Evolutionary conservation across 2,113 vertebrate genomes (phyloP).

Genomic region (Plecotus auritus): DNA sequence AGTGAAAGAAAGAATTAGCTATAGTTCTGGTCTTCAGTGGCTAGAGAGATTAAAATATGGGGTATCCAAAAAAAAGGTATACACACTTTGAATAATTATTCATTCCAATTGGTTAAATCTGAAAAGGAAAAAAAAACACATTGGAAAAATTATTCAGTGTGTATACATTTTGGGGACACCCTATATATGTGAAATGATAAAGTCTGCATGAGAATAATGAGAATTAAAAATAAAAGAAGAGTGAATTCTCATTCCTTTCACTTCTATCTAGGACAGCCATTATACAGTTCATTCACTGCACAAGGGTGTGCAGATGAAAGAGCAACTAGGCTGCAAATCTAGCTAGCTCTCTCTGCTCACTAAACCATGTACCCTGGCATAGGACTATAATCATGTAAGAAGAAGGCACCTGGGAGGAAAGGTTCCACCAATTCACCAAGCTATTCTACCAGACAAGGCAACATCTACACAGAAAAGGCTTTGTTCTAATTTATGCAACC

Average conservation of each 20-base stretch:
- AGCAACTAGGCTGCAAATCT: neutral
- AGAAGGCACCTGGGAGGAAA: neutral
- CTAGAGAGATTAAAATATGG: neutral
- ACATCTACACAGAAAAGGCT: neutral
- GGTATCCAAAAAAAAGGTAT: too few relatives aligned
- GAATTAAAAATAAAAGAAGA: neutral
- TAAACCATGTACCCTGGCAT: neutral
- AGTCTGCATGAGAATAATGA: neutral
- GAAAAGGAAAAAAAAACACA: too few relatives aligned
- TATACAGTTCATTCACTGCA: neutral
- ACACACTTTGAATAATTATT: too few relatives aligned
- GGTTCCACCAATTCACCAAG: neutral
- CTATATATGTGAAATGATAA: neutral
- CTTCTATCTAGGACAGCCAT: neutral
- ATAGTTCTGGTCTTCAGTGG: neutral
- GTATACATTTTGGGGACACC: too few relatives aligned
- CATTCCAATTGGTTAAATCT: too few relatives aligned
- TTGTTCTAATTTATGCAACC: neutral
- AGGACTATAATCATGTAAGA: neutral
- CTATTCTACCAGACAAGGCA: neutral
- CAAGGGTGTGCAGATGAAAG: neutral
- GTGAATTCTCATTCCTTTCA: neutral
- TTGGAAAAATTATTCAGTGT: too few relatives aligned
- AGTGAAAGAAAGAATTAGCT: conserved; percentile 14
- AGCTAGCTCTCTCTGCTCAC: neutral